A percentile compares a stretch with the other conserved stretches of the same genome.
Evolutionary conservation across 2,888 invertebrate genomes (phyloP).

Genomic region (Folsomia manolachei): DNA sequence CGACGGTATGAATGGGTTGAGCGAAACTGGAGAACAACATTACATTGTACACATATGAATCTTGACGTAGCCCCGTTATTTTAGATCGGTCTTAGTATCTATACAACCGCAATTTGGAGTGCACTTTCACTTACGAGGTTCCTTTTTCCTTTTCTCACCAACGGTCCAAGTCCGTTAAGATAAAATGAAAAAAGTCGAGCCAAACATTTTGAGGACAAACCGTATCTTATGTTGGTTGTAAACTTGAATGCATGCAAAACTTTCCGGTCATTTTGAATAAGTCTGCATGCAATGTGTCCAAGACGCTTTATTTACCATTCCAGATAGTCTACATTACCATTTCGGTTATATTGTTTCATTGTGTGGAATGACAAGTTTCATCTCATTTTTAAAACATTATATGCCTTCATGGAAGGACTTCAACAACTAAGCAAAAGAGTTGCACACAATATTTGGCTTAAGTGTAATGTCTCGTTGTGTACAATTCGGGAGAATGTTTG

Average conservation of each 20-base stretch:
- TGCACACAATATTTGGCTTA: too few species aligned
- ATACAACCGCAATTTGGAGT: not conserved
- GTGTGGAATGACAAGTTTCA: not conserved
- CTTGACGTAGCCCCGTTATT: not conserved
- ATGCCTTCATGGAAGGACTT: too few species aligned
- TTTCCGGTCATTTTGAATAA: not conserved
- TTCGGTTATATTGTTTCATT: not conserved
- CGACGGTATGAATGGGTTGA: not conserved
- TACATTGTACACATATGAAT: too few species aligned
- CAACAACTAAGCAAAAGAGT: too few species aligned
- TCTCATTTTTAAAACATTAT: not conserved
- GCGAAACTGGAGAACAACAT: too few species aligned
- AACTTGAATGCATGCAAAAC: not conserved
- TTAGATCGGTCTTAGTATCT: too few species aligned
- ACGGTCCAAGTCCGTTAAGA: not conserved
- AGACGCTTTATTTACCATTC: not conserved
- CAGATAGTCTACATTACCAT: not conserved
- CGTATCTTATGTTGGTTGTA: too few species aligned
- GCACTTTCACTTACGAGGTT: not conserved
- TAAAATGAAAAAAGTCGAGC: too few species aligned
- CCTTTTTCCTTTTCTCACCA: not conserved
- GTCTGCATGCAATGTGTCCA: too few species aligned
- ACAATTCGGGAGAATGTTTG: too few species aligned
- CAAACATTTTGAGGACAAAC: not conserved
- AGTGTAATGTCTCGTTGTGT: too few species aligned